Base-by-base conservation (phyloP, 2,113 vertebrate genomes). In the Fukomys damarensis region DNA sequence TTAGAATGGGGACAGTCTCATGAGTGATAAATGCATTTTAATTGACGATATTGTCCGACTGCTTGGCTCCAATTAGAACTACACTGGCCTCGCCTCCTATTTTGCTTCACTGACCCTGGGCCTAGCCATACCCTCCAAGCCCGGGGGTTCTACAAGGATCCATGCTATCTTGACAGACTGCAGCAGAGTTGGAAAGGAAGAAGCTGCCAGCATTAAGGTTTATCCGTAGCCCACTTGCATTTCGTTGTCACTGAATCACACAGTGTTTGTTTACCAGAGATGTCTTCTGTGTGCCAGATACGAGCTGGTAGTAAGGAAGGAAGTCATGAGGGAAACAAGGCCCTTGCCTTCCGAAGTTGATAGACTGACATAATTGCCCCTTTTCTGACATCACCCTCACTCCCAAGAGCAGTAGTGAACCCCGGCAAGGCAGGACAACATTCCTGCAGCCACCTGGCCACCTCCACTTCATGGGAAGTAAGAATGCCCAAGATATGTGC, bases 21-120 rank as follows among this genome's bases (percentile, higher is more conserved):
- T 96, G 96, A 96, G 93, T 97, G 93, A 70, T 97, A 91, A 96
- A 56, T 97, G 82, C 65, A 65, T 91, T 96, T 95, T 96, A 95
- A 95, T 96, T 94, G 91, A 66, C 30, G 43, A 87, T 92, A 84
- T 90, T 96, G 89, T 96, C 93, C 93, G 52, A 65, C 63, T n/a
- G 35, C 79, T 16, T 94, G 90, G 79, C 74, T 96, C 80, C 80
- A 85, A 17, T 92, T 92, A 97, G 86, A 86, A 91, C 86, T 65
- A 6, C 80, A 20, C 79, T 91, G 86, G 61, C 84, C 84, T 74
- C 86, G 82, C 28, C 41, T 89, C 49, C 89, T 92, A 52, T 91
- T 95, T 94, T 93, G 49, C 82, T 56, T 95, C 35, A 32, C 35
- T 68, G 35, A 93, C 56, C 35, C 68, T 83, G 95, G 86, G 70